These are phyloP conservation scores for Carduelis carduelis DNA, from an alignment of 2,797 vertebrate genomes.

Conservation along the genomic window DNA sequence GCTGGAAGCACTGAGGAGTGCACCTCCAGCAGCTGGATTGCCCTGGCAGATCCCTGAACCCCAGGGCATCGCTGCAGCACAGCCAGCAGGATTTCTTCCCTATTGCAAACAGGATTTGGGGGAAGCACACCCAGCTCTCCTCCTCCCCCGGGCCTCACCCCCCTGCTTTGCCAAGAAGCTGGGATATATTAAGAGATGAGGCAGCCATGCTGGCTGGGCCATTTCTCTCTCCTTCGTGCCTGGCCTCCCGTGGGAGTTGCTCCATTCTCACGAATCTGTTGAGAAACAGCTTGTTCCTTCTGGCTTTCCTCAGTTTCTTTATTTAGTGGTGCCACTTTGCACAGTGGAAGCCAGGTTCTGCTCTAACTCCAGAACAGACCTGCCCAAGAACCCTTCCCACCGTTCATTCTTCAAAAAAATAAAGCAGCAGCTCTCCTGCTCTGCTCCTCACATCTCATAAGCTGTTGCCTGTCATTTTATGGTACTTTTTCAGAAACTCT, in stretches of 20 bases:
- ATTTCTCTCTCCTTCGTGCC: neutral
- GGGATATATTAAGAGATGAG: conserved; percentile 14
- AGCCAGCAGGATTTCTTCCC: neutral
- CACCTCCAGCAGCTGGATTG: neutral
- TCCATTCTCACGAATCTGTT: conserved; percentile 21
- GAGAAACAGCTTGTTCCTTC: conserved; percentile 40
- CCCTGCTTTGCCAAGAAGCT: conserved; percentile 9
- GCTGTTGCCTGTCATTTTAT: neutral
- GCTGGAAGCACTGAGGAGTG: neutral
- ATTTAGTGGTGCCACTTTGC: neutral
- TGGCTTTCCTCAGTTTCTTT: conserved; percentile 45
- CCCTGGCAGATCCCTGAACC: neutral
- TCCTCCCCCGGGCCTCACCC: neutral
- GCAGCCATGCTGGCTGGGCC: conserved; percentile 16
- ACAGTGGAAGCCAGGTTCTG: neutral
- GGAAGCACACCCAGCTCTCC: neutral
- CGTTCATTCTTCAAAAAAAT: neutral
- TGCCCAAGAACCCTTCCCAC: neutral
- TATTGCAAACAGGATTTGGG: neutral
- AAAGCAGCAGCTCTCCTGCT: neutral
- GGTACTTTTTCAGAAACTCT: neutral
- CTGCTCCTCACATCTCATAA: neutral
- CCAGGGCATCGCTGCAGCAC: fast-evolving
- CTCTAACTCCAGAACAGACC: neutral
- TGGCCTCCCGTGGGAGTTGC: conserved; percentile 36